Conservation (phyloP, 2,888 invertebrate species). For the Esperia sulphurella region DNA sequence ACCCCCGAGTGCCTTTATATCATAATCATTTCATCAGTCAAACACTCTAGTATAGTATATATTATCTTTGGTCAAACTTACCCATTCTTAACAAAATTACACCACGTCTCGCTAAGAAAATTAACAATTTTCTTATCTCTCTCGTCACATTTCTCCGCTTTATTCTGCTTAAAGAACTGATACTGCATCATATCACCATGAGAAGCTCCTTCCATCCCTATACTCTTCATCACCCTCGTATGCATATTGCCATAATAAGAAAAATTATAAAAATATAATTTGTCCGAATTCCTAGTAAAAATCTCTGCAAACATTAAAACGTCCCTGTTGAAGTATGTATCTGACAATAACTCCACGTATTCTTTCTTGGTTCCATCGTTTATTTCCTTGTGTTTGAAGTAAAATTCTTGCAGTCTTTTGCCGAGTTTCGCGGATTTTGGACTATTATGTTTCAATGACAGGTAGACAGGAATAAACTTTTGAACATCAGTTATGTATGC, state of each 20-base stretch:
- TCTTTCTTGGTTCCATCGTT: conserved; percentile 26
- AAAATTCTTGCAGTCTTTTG: conserved; percentile 35
- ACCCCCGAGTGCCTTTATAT: no score
- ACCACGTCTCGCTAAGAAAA: conserved; percentile 49
- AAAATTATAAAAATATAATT: conserved; percentile 47
- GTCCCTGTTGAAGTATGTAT: conserved; percentile 47
- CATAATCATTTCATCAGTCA: no score
- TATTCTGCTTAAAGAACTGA: conserved; percentile 51
- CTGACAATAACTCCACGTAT: conserved; percentile 47
- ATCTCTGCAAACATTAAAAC: conserved; percentile 37
- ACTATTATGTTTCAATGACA: conserved; percentile 27
- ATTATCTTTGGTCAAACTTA: conserved; percentile 30
- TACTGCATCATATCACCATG: conserved; percentile 65
- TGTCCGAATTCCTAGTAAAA: conserved; percentile 28
- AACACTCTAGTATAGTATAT: no score
- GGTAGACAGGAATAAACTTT: conserved; percentile 44
- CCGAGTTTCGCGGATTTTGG: conserved; percentile 25
- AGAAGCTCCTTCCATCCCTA: conserved; percentile 49
- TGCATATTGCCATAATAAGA: conserved; percentile 52
- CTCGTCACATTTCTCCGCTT: conserved; percentile 32
- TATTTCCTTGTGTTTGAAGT: conserved; percentile 37
- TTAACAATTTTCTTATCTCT: conserved; percentile 41
- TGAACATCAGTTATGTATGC: conserved; percentile 35
- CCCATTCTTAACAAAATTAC: conserved; percentile 60
- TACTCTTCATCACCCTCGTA: conserved; percentile 44